Base-by-base conservation (phyloP, 2,113 vertebrate species). In the Corythornis cristatus region DNA sequence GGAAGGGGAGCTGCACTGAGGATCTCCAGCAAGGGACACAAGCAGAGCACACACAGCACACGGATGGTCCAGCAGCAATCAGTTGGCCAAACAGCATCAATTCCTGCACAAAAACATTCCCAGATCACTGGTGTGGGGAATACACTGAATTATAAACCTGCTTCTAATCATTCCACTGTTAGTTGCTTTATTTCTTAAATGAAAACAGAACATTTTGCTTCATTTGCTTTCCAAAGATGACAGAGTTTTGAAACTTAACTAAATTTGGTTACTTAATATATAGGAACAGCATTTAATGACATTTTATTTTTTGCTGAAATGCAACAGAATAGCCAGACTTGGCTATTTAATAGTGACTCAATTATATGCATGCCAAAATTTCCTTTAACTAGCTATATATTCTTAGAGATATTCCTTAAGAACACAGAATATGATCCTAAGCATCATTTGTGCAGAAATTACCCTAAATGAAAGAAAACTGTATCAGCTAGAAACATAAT, bases 111-210 rank as follows among this genome's bases (percentile, higher is more conserved):
- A 11, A 50, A 26, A 8, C 13, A 37, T 14, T 54, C 65, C 74
- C 64, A 6, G 7, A 15, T 14, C 48, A 10, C 5, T 8, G 23
- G 51, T 46, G 37, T 0, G 13, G 12, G 7, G 62, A 51, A 70
- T 19, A 13, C 57, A 5, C 40, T 40, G 50, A n/a, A 65, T 28
- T 64, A 15, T 0, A 0, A 78, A 19, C 35, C 57, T 46, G 29
- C 15, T 23, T 79, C 65, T 42, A 50, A 17, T 29, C 15, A 17
- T 77, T 54, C 23, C 2, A 0, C 12, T 35, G 17, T 8, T 54
- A 33, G 9, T 51, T 26, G 48, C 21, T 37, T n/a, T 25, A 6
- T 53, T 45, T 62, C 48, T 70, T 5, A 26, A 77, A 56, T 8
- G 15, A n/a, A 70, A 88, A 12, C 11, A 28, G n/a, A 82, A 28